These are phyloP conservation scores for Limnephilus rhombicus DNA, from an alignment of 2,888 invertebrate species.

Conservation along the genomic window DNA sequence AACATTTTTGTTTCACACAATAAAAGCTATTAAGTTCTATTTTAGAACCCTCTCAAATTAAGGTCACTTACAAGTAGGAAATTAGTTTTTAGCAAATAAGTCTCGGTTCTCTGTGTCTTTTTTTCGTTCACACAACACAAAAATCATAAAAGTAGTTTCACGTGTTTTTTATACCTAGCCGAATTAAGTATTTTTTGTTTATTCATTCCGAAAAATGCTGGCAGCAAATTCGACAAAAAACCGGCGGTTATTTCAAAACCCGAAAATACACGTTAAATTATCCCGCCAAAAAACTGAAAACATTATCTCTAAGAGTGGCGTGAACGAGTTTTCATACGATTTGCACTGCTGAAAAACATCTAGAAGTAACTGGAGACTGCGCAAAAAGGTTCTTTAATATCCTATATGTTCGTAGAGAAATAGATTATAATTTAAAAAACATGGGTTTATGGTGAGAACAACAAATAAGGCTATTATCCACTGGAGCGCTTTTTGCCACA, in stretches of 20 bases:
- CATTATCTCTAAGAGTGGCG: slow-evolving; percentile 20
- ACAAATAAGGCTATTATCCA: too few relatives aligned
- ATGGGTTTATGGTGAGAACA: too few relatives aligned
- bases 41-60: not conserved
- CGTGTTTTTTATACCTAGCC: not conserved
- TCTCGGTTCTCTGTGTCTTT: not conserved
- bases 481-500: too few relatives aligned
- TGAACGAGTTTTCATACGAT: slow-evolving; percentile 24
- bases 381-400: not conserved
- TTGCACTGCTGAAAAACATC: not conserved
- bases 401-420: too few relatives aligned
- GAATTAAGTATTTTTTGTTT: slow-evolving; percentile 10
- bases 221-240: not conserved
- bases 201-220: slow-evolving; percentile 10
- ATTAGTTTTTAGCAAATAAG: not conserved
- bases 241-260: slow-evolving; percentile 21
- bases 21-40: not conserved
- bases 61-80: not conserved
- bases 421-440: too few relatives aligned
- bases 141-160: not conserved
- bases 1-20: not conserved
- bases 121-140: not conserved
- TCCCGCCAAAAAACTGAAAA: slow-evolving; percentile 26
- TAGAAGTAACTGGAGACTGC: not conserved
- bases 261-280: slow-evolving; percentile 35